phyloP scores from a whole-genome alignment of 1,140 invertebrate species.

The Bradynema listronoti region DNA sequence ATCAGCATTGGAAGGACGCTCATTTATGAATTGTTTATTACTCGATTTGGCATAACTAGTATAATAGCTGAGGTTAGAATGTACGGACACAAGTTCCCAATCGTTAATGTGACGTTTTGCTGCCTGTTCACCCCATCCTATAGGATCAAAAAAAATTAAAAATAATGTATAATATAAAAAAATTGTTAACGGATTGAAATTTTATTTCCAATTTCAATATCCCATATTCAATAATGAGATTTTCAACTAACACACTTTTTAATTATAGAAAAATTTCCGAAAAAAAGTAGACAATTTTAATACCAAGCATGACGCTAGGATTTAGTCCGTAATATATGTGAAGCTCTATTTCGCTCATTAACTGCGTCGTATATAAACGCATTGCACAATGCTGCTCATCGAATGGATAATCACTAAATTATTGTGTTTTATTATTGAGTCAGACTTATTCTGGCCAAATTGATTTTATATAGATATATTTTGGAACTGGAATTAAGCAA shows the following conservation, averaged over 20 bases:
- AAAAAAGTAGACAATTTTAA: too few relatives aligned
- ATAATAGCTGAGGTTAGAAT: slow-evolving; percentile 24
- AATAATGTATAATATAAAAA: neutral
- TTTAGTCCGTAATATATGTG: slow-evolving; percentile 24
- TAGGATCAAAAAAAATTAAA: neutral
- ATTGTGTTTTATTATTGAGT: neutral
- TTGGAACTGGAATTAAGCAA: too few relatives aligned
- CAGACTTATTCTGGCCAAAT: neutral
- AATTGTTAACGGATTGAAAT: too few relatives aligned
- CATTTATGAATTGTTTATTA: slow-evolving; percentile 25
- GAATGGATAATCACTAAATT: slow-evolving; percentile 36
- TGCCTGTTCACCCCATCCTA: slow-evolving; percentile 36
- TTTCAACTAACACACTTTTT: too few relatives aligned
- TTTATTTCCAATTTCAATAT: too few relatives aligned
- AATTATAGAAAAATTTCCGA: too few relatives aligned
- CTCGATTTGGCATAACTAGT: too few relatives aligned
- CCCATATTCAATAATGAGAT: too few relatives aligned
- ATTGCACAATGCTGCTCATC: slow-evolving; percentile 41
- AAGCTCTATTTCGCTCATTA: slow-evolving; percentile 39
- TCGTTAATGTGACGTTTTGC: slow-evolving; percentile 33
- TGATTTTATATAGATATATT: neutral
- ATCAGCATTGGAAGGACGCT: slow-evolving; percentile 18
- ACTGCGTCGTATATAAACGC: slow-evolving; percentile 32
- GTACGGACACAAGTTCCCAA: slow-evolving; percentile 35
- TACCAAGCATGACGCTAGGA: slow-evolving; percentile 28